Evolutionary conservation across 1,140 invertebrate species (phyloP).

Genomic region (Stratiolaelaps scimitus): DNA sequence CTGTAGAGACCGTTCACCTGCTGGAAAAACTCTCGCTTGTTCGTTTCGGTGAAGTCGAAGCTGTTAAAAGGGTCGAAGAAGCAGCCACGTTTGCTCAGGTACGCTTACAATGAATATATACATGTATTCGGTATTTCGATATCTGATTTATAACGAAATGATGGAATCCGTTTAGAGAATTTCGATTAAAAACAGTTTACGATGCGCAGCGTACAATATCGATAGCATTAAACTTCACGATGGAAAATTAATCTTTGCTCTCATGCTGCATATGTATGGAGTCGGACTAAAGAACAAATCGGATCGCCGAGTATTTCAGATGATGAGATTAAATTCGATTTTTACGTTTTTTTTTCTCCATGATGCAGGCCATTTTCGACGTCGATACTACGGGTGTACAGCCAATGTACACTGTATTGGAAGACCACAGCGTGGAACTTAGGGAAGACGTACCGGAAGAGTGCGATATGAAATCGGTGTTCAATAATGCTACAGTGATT

Average conservation of each 20-base stretch:
- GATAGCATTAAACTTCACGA: no score
- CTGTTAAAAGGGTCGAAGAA: background rate
- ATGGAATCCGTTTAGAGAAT: no score
- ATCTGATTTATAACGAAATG: no score
- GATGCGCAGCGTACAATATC: no score
- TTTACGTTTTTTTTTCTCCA: no score
- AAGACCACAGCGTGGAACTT: background rate
- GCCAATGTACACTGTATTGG: conserved; percentile 6
- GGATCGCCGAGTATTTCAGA: no score
- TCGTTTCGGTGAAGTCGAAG: conserved; percentile 20
- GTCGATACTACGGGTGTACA: background rate
- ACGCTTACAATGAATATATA: background rate
- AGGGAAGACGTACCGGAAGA: conserved; percentile 1
- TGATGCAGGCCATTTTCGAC: conserved; percentile 10
- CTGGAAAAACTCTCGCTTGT: conserved; percentile 15
- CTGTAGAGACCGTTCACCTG: conserved; percentile 5
- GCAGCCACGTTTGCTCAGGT: conserved; percentile 17
- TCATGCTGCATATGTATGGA: no score
- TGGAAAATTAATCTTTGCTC: no score
- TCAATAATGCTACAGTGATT: conserved; percentile 17
- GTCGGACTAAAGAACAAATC: no score
- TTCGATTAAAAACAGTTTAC: no score
- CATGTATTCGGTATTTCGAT: no score
- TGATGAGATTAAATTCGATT: no score
- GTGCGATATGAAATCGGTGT: background rate